These are phyloP conservation scores for Atlantisia rogersi DNA, from an alignment of 2,113 vertebrate genomes.

Conservation along the genomic window DNA sequence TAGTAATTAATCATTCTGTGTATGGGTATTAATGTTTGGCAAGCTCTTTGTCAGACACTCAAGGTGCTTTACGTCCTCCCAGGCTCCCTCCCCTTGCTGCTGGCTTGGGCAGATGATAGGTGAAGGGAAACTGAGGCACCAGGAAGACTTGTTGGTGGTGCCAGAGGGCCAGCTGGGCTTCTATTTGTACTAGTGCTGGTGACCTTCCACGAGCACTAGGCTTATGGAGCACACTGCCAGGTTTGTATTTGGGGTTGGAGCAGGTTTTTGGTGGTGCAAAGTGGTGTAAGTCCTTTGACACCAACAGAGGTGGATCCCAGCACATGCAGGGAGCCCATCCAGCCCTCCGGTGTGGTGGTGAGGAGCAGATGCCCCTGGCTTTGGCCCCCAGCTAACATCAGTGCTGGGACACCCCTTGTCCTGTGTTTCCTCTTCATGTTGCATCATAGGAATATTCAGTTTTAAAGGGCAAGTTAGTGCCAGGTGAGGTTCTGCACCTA, in stretches of 20 bases:
- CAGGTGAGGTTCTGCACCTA: neutral
- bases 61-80: neutral
- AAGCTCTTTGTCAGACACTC: neutral
- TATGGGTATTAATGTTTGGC: neutral
- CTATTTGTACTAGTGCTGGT: rapidly evolving
- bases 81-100: rapidly evolving
- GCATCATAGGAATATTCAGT: rapidly evolving
- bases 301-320: neutral
- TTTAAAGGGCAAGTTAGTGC: neutral
- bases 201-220: neutral
- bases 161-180: neutral
- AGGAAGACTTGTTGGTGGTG: rapidly evolving
- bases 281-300: neutral
- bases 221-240: rapidly evolving
- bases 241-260: neutral
- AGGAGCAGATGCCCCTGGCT: rapidly evolving
- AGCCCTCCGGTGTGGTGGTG: too few species aligned
- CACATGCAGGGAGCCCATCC: rapidly evolving
- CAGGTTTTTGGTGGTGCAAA: neutral
- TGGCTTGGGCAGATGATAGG: rapidly evolving
- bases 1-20: slow-evolving; percentile 17
- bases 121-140: neutral
- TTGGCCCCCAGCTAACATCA: neutral
- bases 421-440: neutral
- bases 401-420: neutral